Evolutionary conservation across 1,140 invertebrate species (phyloP), one percentile per base, ranked within the genome.

Genomic region (Drosophila hydei): DNA sequence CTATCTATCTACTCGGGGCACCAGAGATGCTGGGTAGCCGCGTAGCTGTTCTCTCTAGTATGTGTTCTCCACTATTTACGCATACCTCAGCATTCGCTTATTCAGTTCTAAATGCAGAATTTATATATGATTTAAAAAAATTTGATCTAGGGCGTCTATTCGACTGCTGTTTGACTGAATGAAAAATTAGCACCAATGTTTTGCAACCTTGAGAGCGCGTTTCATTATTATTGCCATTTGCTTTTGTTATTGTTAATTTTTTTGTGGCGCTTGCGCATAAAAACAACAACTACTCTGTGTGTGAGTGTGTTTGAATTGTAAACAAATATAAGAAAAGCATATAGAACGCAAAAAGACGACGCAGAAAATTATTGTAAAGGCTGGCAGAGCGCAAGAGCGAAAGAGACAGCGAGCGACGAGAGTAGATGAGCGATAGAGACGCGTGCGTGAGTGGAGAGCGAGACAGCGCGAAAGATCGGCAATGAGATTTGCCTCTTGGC

Each of bases 171-270:
- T 42, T 6, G 30, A 27, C 21, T 63, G 51, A 70, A 70, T 48
- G 50, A 70, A 55, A 55, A 62, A 63, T 55, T 55, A 63, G 47
- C 59, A 64, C 51, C 67, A 63, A 70, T 40, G 43, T 56, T 42
- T 47, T 21, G 50, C 65, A 69, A 69, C 65, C 65, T 69, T 69
- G 65, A 69, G 60, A 69, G 51, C 50, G 50, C 30, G 42, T 50
- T 63, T 19, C 63, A 16, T 70, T 70, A 70, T 47, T 70, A 55
- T 70, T 70, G 50, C 48, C 42, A 48, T 69, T 69, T 62, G 55
- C 43, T 42, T 50, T 68, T 68, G 47, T 64, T 54, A 64, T 64
- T 67, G 54, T 50, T 67, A 65, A 42, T 52, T 47, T 25, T 65
- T 68, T 68, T 68, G 36, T 60, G 47, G 45, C 48, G 56, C 64